Evolutionary conservation across 2,113 vertebrate genomes (phyloP), one percentile per base, ranked within the genome.

Genomic region (Rhodinocichla rosea): DNA sequence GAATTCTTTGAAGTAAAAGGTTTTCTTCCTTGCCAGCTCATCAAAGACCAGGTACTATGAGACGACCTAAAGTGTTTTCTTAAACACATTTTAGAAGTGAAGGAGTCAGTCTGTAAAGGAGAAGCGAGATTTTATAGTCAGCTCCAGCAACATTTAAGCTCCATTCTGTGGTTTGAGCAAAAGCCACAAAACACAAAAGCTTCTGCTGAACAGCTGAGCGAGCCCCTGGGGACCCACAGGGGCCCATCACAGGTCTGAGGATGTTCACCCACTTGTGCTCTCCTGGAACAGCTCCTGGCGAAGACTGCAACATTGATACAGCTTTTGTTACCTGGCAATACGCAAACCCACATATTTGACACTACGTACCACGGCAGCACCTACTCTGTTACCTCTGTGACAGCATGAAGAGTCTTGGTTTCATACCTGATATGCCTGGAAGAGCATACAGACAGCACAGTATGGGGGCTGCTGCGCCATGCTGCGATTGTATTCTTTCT

Each of bases 361-460:
- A 79, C 24, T 10, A 37, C 2, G 37, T 20, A 30, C 1, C 28
- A 33, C 23, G 52, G 42, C 9, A 4, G 28, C 50, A 80, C 6
- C 11, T 69, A 37, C 20, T 71, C 26, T 37, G 27, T 11, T 28
- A 16, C 20, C 44, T 71, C 37, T 42, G 9, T 5, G 35, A 5
- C 3, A 75, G 45, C 30, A 42, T 13, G 37, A 76, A 13, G 30
- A 86, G 70, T 18, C 27, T 27, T 40, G 13, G 37, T 47, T 92
- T 78, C 99, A 97, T 98, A 99, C 98, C 87, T 99, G 98, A 65
- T 99, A 98, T 0, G 98, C 98, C 97, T 99, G 98, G 97, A 99
- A 99, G 39, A 99, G 98, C 97, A 99, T 98, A 92, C 99, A 99
- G 59, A 99, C 98, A 16, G 99, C 98, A 69, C 99, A 99, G 97